Evolutionary conservation across 1,140 invertebrate species (phyloP), one percentile per base, ranked within the genome.

Genomic region (Diorhabda carinulata): DNA sequence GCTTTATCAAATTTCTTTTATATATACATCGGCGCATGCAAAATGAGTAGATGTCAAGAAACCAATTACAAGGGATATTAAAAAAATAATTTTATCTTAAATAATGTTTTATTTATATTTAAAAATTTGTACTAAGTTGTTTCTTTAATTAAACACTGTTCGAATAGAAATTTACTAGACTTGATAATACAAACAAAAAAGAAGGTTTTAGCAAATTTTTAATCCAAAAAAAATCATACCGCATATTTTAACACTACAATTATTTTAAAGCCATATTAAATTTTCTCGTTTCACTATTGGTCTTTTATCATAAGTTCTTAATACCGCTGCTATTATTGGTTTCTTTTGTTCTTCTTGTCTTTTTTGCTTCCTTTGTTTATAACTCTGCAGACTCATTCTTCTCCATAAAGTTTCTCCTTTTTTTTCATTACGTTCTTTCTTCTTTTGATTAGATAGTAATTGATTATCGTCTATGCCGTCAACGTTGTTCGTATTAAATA

Each of bases 221-320:
- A 1, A 25, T 25, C 25, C 25, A 25, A 25, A 25, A 25, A 25
- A 25, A 25, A 25, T 25, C 25, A 25, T 25, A 25, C 25, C 25
- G 25, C 25, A 25, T 25, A 25, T 25, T 25, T 25, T 25, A 25
- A 25, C 25, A 25, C 25, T n/a, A 52, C 47, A 10, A 10, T 25
- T 2, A 9, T 64, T 6, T 64, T 44, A 64, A 40, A 57, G 10
- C 63, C 63, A 64, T 7, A 64, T 7, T 8, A 47, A 64, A 52
- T 25, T 56, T 41, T 57, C 63, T 64, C 52, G 52, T 8, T n/a
- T 64, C 8, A 57, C 45, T 4, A 41, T 57, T n/a, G 47, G 47
- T 61, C 56, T 61, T 43, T 73, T 76, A 59, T 76, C 75, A 60
- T 76, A 76, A 40, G 75, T 76, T 8, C 70, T 60, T 56, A 76